These are phyloP conservation scores for Periphyllus acericola DNA, from an alignment of 2,888 invertebrate genomes.

Conservation along the genomic window DNA sequence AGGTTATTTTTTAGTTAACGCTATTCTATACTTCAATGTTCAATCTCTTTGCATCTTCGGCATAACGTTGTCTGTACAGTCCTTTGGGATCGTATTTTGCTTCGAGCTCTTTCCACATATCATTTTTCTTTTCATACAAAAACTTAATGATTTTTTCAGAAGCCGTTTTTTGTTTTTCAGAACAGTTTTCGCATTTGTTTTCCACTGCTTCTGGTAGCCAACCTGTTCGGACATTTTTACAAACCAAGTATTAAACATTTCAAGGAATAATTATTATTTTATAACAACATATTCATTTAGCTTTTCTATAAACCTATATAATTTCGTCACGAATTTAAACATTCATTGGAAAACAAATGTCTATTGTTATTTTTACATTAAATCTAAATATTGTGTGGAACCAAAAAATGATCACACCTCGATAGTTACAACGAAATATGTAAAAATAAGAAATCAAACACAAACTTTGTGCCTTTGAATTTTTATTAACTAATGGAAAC, in stretches of 20 bases:
- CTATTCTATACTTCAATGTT: slow-evolving; percentile 68
- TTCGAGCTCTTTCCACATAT: slow-evolving; percentile 75
- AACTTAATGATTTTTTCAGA: slow-evolving; percentile 75
- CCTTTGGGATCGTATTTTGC: slow-evolving; percentile 78
- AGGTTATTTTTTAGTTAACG: slow-evolving; percentile 23
- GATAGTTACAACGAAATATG: neutral
- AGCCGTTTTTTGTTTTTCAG: slow-evolving; percentile 73
- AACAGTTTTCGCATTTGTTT: slow-evolving; percentile 77
- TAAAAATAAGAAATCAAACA: neutral
- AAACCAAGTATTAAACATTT: slow-evolving; percentile 23
- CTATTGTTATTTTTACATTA: neutral
- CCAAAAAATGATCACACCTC: neutral
- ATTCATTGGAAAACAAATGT: neutral
- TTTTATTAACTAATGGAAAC: no score
- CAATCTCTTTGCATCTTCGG: slow-evolving; percentile 71
- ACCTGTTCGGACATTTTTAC: slow-evolving; percentile 67
- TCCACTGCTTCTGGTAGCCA: slow-evolving; percentile 78
- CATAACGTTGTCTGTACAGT: slow-evolving; percentile 75
- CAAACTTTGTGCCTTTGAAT: neutral
- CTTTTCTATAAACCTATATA: neutral
- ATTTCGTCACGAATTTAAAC: neutral
- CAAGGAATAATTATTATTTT: neutral
- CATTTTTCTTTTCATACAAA: slow-evolving; percentile 75
- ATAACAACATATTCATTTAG: neutral
- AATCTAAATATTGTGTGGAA: neutral